Conservation (phyloP, 1,140 invertebrate species). For the Octopus sinensis region DNA sequence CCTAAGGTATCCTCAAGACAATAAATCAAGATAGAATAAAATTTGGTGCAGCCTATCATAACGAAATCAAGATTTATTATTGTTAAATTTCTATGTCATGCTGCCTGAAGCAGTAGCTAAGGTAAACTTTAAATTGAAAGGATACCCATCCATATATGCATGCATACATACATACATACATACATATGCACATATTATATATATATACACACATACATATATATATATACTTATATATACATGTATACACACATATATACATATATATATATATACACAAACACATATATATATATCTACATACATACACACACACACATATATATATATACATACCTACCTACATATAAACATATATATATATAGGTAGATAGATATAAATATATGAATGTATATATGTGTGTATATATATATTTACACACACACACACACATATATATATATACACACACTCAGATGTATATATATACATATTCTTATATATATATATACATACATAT, state of each 20-base stretch:
- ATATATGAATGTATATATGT: neutral
- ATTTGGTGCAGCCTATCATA: neutral
- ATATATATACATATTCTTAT: neutral
- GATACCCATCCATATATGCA: neutral
- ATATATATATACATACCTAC: neutral
- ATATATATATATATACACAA: neutral
- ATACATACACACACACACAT: neutral
- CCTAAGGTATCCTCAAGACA: no score
- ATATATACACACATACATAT: neutral
- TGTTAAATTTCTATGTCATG: neutral
- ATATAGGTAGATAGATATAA: neutral
- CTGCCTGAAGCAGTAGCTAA: neutral
- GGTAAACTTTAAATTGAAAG: neutral
- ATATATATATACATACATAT: conserved; percentile 5
- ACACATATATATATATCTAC: neutral
- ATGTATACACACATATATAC: neutral
- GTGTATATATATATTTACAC: neutral
- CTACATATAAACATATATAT: neutral
- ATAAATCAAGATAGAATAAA: no score
- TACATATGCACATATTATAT: no score
- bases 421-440: neutral
- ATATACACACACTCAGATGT: neutral
- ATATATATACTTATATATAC: neutral
- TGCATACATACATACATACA: neutral
- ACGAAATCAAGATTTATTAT: neutral